Evolutionary conservation across 2,888 invertebrate genomes (phyloP), one percentile per base, ranked within the genome.

Genomic region (Morinoia aosen): DNA sequence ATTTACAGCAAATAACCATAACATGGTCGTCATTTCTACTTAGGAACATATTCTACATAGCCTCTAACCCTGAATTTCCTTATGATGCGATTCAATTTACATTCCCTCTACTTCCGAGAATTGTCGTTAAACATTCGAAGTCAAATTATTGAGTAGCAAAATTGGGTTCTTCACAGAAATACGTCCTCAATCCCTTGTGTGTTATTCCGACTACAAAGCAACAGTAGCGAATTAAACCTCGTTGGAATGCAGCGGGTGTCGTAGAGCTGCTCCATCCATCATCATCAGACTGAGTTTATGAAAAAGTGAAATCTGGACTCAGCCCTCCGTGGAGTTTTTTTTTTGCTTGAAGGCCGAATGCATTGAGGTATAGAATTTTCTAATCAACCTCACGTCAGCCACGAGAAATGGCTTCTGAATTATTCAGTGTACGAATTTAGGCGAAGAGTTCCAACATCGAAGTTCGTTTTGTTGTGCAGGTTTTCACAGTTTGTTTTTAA

Each of bases 241-340:
- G 76, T 76, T 10, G 25, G 25, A 76, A 76, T 76, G 76, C 76
- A 76, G 76, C 76, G 8, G 25, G 76, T 76, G 76, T 76, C 76
- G 76, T 33, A 25, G 76, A 25, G 76, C 76, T 76, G 76, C 76
- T 76, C 25, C 76, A 76, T 76, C 76, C 76, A 76, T 76, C 76
- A 76, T 76, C 76, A 76, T 76, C 76, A 76, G 76, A 33, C 25
- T 76, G 25, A 76, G 76, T 76, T 76, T 76, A 76, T 76, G 76
- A 76, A 76, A 76, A 76, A 76, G 76, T 76, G 76, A 76, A 76
- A 76, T 76, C 76, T 76, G 33, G 33, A 76, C 76, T 76, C 76
- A 76, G 76, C 33, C 76, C 76, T 25, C 76, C 76, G 76, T 76
- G 25, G 76, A 76, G 25, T 76, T 76, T 76, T 48, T 76, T 48